Conservation (phyloP, 2,888 invertebrate genomes). For the Diarsia mendica region DNA sequence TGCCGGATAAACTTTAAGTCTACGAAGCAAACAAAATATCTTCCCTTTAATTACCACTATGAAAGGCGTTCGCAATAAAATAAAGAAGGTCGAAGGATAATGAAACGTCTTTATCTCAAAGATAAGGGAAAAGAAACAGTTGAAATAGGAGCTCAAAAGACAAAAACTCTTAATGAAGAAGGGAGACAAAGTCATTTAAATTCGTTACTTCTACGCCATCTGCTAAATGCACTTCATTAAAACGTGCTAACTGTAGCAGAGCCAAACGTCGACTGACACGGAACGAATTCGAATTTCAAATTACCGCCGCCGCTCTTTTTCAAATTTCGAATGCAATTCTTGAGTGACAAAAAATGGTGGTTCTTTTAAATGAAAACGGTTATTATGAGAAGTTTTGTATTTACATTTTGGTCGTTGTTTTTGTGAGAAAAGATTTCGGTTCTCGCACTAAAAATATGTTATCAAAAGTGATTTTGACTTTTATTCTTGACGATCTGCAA, state of each 20-base stretch:
- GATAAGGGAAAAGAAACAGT: slow-evolving; percentile 74
- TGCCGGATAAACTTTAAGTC: slow-evolving; percentile 50
- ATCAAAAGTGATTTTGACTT: background rate
- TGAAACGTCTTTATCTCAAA: slow-evolving; percentile 81
- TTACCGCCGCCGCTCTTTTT: slow-evolving; percentile 76
- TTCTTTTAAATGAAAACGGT: slow-evolving; percentile 60
- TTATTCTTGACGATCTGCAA: too few relatives aligned
- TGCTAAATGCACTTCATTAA: slow-evolving; percentile 85
- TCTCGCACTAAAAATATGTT: background rate
- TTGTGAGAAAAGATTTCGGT: background rate
- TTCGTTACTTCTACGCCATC: slow-evolving; percentile 81
- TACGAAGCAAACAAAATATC: slow-evolving; percentile 62
- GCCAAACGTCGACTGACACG: slow-evolving; percentile 73
- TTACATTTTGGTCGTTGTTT: slow-evolving; percentile 43
- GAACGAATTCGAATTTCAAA: slow-evolving; percentile 82
- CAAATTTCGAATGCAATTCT: slow-evolving; percentile 77
- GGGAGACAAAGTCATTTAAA: slow-evolving; percentile 80
- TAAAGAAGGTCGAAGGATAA: slow-evolving; percentile 79
- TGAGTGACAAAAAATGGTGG: slow-evolving; percentile 66
- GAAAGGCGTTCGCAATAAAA: slow-evolving; percentile 65
- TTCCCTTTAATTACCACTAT: slow-evolving; percentile 76
- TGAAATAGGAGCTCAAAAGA: slow-evolving; percentile 69
- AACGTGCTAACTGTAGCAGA: slow-evolving; percentile 78
- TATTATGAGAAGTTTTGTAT: slow-evolving; percentile 56
- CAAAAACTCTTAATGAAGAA: slow-evolving; percentile 79